Evolutionary conservation across 2,888 invertebrate genomes (phyloP).

Genomic region (Parapristionchus giblindavisi): DNA sequence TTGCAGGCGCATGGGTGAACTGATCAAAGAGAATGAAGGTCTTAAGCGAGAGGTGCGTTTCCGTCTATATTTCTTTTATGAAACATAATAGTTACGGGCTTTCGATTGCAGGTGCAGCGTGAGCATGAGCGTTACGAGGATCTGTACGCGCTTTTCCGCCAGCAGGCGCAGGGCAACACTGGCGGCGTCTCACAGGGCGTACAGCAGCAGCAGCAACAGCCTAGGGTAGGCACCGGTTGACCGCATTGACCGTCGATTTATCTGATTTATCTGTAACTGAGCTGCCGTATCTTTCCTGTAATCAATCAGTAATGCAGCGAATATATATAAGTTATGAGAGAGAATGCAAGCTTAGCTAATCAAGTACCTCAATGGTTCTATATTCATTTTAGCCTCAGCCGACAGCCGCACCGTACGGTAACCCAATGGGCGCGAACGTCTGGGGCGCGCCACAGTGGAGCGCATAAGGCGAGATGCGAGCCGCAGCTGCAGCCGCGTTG

Average conservation of each 20-base stretch:
- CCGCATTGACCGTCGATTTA: too few relatives aligned
- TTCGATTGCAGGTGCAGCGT: conserved; percentile 44
- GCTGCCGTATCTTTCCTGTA: not conserved
- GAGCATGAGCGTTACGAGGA: conserved; percentile 65
- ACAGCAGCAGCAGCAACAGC: conserved; percentile 19
- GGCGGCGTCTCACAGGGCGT: not conserved
- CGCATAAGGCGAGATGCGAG: conserved; percentile 19
- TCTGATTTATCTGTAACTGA: too few relatives aligned
- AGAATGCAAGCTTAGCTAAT: not conserved
- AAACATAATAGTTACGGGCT: not conserved
- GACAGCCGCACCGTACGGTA: conserved; percentile 34
- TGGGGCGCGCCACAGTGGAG: conserved; percentile 36
- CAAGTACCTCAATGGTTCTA: not conserved
- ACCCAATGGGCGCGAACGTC: conserved; percentile 13
- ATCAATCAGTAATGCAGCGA: not conserved
- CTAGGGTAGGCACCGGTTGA: too few relatives aligned
- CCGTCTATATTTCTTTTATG: not conserved
- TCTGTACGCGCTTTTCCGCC: conserved; percentile 60
- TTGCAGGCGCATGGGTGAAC: conserved; percentile 58
- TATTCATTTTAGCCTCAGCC: conserved; percentile 28
- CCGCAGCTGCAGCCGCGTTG: conserved; percentile 1
- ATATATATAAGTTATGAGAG: not conserved
- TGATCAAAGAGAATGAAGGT: conserved; percentile 57
- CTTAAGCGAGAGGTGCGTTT: conserved; percentile 58
- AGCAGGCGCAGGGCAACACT: conserved; percentile 42